These are phyloP conservation scores for Troides aeacus DNA, from an alignment of 2,888 invertebrate genomes.

Conservation along the genomic window DNA sequence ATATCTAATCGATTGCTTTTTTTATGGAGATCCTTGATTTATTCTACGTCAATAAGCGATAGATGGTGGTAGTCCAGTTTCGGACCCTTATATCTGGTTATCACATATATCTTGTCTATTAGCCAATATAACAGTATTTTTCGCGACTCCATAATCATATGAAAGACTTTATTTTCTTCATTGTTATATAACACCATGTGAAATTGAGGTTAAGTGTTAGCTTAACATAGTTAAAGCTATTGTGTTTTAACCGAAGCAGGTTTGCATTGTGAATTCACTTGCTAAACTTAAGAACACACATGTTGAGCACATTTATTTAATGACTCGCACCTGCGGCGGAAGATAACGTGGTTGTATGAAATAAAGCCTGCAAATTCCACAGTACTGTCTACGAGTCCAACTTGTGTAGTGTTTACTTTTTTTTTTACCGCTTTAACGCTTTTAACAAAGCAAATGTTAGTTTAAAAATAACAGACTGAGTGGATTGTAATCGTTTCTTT, in stretches of 20 bases:
- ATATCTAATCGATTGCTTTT: too few relatives aligned
- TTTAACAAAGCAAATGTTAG: constrained; percentile 8
- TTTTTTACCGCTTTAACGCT: constrained; percentile 10
- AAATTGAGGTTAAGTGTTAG: background rate
- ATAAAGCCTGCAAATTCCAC: constrained; percentile 10
- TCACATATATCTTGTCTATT: too few relatives aligned
- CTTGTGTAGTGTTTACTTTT: constrained; percentile 1
- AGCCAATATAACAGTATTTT: too few relatives aligned
- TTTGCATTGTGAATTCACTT: background rate
- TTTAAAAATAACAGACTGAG: background rate
- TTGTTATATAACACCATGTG: background rate
- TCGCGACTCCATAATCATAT: too few relatives aligned
- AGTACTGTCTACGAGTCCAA: constrained; percentile 4
- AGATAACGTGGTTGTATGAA: constrained; percentile 12
- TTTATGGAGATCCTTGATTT: too few relatives aligned
- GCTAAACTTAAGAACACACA: background rate
- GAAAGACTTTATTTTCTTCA: too few relatives aligned
- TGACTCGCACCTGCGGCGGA: background rate
- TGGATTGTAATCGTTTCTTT: background rate
- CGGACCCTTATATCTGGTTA: too few relatives aligned
- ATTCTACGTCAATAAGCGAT: too few relatives aligned
- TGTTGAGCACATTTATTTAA: constrained; percentile 10
- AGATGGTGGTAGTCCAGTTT: too few relatives aligned
- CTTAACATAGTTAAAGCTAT: too few relatives aligned
- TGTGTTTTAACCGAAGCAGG: background rate